Base-by-base conservation (phyloP, 2,113 vertebrate species). In the Thoracochromis brauschi region DNA sequence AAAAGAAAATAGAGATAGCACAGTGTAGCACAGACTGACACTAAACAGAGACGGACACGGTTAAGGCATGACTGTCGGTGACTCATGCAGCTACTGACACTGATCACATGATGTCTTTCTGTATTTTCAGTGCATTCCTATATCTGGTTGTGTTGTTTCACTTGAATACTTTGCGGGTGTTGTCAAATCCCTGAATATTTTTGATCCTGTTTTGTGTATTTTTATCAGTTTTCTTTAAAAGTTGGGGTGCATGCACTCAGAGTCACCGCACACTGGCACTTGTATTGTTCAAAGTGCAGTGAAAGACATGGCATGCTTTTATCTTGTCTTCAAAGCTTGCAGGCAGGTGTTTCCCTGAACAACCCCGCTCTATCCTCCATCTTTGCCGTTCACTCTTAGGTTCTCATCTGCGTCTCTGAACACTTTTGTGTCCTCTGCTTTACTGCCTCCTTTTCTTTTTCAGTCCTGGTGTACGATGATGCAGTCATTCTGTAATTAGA, bases 311-410 rank as follows among this genome's bases (percentile, higher is more conserved):
- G 85, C 90, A 53, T 31, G 89, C 96, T 96, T 96, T 97, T 87
- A 97, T 97, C 95, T 95, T 3, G 8, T 80, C 95, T 96, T 96
- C 96, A 96, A 96, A 96, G 96, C 93, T 80, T 53, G 14, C 54
- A 55, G 92, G 91, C 96, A 97, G 96, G 95, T 97, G 81, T 87
- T 54, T 73, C 40, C 38, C 29, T 12, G 33, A 85, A 93, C 93
- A 92, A 87, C 88, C 73, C 60, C 8, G 7, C 80, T 87, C 80
- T 90, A n/a, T 91, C 38, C 68, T 53, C 4, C 71, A 78, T 68
- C 57, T 83, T 57, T 60, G 29, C 53, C 63, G 19, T 73, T 40
- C 40, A 89, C 60, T 80, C 85, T 81, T 35, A 38, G 49, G 24
- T 40, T 51, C 35, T 47, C 14, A 24, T 51, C 21, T 53, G 9